Conservation (phyloP, 92 coral and sea anemone genomes). For the Metridium senile region DNA sequence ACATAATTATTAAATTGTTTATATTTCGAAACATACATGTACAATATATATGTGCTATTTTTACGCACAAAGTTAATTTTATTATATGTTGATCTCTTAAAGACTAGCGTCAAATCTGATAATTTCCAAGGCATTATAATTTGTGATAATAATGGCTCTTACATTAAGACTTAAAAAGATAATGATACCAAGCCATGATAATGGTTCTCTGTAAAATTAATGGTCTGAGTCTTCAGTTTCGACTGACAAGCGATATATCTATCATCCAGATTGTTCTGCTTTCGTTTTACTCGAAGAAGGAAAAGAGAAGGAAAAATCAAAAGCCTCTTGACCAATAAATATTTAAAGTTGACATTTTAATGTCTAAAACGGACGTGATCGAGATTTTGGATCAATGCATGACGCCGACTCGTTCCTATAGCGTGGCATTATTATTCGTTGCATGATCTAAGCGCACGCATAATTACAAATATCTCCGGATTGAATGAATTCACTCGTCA, state of each 20-base stretch:
- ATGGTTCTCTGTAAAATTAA: background rate
- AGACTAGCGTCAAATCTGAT: constrained; percentile 5
- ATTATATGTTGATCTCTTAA: background rate
- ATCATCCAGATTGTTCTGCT: too few species aligned
- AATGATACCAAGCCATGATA: constrained; percentile 4
- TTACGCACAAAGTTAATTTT: background rate
- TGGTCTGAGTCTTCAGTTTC: background rate
- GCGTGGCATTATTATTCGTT: constrained; percentile 9
- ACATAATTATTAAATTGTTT: too few species aligned
- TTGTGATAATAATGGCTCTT: background rate
- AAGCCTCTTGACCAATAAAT: constrained; percentile 10
- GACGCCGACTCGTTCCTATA: constrained; percentile 11
- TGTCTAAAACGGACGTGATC: constrained; percentile 32
- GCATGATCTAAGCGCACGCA: constrained; percentile 3
- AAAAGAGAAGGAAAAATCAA: background rate
- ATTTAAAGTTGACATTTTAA: constrained; percentile 6
- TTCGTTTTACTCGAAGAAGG: background rate
- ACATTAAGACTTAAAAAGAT: background rate
- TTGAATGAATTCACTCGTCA: constrained; percentile 1
- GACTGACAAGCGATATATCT: too few species aligned
- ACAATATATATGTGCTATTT: background rate
- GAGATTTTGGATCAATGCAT: constrained; percentile 14
- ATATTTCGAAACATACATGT: background rate
- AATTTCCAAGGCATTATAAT: background rate
- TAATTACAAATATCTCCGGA: constrained; percentile 1